Evolutionary conservation across 2,113 vertebrate species (phyloP), one percentile per base, ranked within the genome.

Genomic region (Ibidorhyncha struthersii): DNA sequence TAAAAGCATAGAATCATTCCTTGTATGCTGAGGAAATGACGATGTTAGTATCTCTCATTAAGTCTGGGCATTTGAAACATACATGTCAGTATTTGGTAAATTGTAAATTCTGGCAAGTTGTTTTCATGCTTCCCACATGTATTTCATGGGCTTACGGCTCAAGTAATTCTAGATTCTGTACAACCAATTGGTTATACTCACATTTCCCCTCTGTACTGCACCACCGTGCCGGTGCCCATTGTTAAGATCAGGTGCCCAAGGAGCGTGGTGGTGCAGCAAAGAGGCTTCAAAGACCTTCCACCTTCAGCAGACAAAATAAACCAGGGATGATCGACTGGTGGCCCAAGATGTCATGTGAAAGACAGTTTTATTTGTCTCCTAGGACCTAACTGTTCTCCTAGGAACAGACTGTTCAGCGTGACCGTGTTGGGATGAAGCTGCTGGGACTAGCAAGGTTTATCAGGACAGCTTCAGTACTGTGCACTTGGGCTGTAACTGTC

Each of bases 1-100:
- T 86, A 86, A 91, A 95, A 97, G 81, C 81, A 82, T 63, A 94
- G 80, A 96, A 77, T 61, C 19, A 72, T 84, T 81, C 73, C 20
- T 69, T 50, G 29, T 65, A 53, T 29, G 55, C 45, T 77, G 58
- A 93, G 67, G 40, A 96, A 91, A 76, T 70, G 29, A 23, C 2
- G 0, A 13, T 50, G 34, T 55, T 58, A 66, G 12, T 32, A 53
- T 43, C 50, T 55, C 11, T 34, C 65, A 74, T 63, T 76, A 84
- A 29, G 45, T 43, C 71, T 73, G 63, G 40, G 38, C 45, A 87
- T 62, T 67, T 73, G 55, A 89, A 91, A 91, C 8, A 71, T 3
- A 32, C 25, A 30, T 43, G 43, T 30, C 38, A 61, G 8, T 34
- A 61, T 38, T 38, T 50, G 61, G 38, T 34, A 73, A 90, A 84